Percentiles rank a stretch among this genome's conserved stretches.
These are phyloP conservation scores for Xylota segnis DNA, from an alignment of 2,888 invertebrate genomes.

Conservation along the genomic window DNA sequence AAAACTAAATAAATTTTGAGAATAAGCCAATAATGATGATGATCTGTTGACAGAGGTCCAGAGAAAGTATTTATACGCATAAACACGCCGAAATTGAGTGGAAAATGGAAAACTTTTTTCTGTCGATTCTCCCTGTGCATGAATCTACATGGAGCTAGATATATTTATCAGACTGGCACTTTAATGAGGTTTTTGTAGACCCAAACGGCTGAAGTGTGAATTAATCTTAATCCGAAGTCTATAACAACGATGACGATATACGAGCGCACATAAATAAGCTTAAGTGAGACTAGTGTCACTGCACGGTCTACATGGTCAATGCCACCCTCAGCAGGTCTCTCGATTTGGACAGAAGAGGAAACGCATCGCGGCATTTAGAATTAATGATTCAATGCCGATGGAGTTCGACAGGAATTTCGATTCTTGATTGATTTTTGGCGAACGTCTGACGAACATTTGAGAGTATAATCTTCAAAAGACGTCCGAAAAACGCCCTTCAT, in stretches of 20 bases:
- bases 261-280: neutral
- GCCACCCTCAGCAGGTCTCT: neutral
- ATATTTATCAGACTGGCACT: neutral
- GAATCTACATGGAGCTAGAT: neutral
- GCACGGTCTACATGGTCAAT: neutral
- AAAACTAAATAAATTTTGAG: conserved; percentile 26
- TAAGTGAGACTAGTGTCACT: neutral
- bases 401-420: too few species aligned
- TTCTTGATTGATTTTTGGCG: too few species aligned
- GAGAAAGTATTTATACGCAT: conserved; percentile 18
- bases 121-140: neutral
- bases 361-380: too few species aligned
- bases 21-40: conserved; percentile 36
- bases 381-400: too few species aligned
- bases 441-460: too few species aligned
- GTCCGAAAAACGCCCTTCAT: too few species aligned
- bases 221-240: neutral
- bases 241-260: neutral
- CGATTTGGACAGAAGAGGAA: too few species aligned
- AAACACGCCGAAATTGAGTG: conserved; percentile 11
- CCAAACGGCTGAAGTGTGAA: neutral
- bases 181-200: neutral
- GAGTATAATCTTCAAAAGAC: too few species aligned
- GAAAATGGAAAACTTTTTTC: conserved; percentile 6
- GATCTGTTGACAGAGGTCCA: conserved; percentile 43